Percentiles rank a stretch among this genome's conserved stretches.
These are phyloP conservation scores for Oreamnos americanus DNA, from an alignment of 2,113 vertebrate species.

Conservation along the genomic window DNA sequence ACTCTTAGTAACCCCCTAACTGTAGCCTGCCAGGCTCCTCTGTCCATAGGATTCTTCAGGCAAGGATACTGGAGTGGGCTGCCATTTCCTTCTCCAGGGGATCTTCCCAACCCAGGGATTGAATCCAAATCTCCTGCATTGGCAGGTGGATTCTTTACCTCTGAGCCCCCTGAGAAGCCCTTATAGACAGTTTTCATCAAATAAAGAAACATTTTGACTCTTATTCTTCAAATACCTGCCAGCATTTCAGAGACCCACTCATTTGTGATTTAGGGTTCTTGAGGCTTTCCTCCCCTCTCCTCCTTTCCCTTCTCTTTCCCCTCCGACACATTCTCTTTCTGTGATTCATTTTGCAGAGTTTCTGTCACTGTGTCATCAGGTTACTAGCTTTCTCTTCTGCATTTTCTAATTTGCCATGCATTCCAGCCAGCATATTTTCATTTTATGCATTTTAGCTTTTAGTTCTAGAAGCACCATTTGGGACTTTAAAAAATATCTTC, in stretches of 20 bases:
- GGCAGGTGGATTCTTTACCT: background rate
- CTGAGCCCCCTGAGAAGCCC: background rate
- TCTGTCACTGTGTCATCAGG: background rate
- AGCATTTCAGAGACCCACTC: background rate
- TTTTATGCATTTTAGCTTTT: background rate
- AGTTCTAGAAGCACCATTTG: slow-evolving; percentile 11
- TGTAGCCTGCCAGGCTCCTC: background rate
- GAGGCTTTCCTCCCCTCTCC: background rate
- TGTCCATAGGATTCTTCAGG: background rate
- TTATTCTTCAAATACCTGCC: background rate
- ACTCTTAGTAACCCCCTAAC: background rate
- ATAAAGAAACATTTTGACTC: background rate
- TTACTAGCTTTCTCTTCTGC: background rate
- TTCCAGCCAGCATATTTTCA: background rate
- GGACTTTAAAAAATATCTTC: background rate
- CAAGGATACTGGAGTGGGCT: background rate
- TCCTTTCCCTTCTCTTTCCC: no score
- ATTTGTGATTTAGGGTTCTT: background rate
- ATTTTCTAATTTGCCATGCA: background rate
- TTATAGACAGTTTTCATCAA: background rate
- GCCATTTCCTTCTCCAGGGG: background rate
- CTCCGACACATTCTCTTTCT: background rate
- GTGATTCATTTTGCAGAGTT: background rate
- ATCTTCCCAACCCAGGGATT: background rate
- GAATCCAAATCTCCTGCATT: background rate